Base-by-base conservation (phyloP, 2,888 invertebrate genomes). In the Hypsopygia costalis region DNA sequence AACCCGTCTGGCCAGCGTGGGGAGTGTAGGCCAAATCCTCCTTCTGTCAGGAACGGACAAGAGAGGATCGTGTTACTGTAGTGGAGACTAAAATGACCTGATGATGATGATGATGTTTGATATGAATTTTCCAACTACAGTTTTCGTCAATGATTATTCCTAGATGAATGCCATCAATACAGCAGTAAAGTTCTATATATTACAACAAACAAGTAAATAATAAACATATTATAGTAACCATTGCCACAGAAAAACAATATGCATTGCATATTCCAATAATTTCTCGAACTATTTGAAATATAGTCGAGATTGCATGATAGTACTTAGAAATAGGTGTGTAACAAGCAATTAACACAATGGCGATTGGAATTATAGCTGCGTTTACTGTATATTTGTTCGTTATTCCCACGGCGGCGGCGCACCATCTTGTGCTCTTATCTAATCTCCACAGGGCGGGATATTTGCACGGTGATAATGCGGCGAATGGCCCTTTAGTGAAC, bases 391-490 rank as follows among this genome's bases (percentile, higher is more conserved):
- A 56, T 62, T 66, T 67, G 53, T 60, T 46, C 49, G 53, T 53
- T 61, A 62, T 77, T 78, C 76, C 68, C 77, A 78, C 73, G 69
- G 64, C 66, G 65, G 64, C 66, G 31, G 51, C 54, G 55, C 58
- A 56, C 55, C 56, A 64, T 75, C 69, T 74, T 71, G 69, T 72
- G 64, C 65, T 56, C 61, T 71, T 86, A 87, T 88, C 87, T 88
- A 78, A 88, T 88, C 88, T 77, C 50, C 43, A 45, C 66, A 67
- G 76, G 81, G 70, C 74, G 80, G 73, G 71, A 76, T 88, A 87
- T 88, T 88, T 86, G 87, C 82, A 80, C 81, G 62, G 47, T 66
- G 88, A 88, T 86, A 85, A 72, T 68, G 66, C 64, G 55, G 62
- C 66, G 67, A 76, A 69, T 68, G 77, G 78, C 79, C 83, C 79